phyloP scores from a whole-genome alignment of 2,888 invertebrate species.

The Stomorhina lunata region DNA sequence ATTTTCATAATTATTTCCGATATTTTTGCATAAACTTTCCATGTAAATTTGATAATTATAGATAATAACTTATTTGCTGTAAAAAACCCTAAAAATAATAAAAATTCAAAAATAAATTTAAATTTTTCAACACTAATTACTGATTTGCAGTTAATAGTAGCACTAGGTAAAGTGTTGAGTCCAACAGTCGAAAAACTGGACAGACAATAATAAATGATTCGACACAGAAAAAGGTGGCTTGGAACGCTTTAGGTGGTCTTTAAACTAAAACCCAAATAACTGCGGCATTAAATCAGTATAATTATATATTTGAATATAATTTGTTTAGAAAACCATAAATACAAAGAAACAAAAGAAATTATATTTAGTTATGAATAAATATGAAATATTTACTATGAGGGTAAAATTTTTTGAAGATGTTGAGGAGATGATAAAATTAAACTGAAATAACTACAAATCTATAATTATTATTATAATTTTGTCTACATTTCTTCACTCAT shows the following conservation, averaged over 20 bases:
- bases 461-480: constrained; percentile 55
- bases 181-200: background rate
- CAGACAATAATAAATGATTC: background rate
- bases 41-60: constrained; percentile 63
- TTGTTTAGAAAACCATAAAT: constrained; percentile 53
- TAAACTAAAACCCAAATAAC: constrained; percentile 40
- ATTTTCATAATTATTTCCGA: constrained; percentile 55
- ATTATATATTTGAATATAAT: constrained; percentile 64
- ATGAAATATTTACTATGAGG: background rate
- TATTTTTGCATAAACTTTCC: constrained; percentile 59
- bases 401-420: constrained; percentile 8
- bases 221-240: background rate
- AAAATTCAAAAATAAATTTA: background rate
- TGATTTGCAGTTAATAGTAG: too few relatives aligned
- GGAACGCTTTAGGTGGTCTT: constrained; percentile 62
- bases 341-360: constrained; percentile 4
- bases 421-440: constrained; percentile 39
- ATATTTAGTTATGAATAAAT: background rate
- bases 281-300: constrained; percentile 58
- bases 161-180: too few relatives aligned
- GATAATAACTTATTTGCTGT: constrained; percentile 54
- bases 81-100: background rate
- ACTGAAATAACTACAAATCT: constrained; percentile 54
- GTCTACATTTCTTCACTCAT: background rate
- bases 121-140: background rate